phyloP scores from a whole-genome alignment of 2,888 invertebrate genomes.

The Papilio protenor region DNA sequence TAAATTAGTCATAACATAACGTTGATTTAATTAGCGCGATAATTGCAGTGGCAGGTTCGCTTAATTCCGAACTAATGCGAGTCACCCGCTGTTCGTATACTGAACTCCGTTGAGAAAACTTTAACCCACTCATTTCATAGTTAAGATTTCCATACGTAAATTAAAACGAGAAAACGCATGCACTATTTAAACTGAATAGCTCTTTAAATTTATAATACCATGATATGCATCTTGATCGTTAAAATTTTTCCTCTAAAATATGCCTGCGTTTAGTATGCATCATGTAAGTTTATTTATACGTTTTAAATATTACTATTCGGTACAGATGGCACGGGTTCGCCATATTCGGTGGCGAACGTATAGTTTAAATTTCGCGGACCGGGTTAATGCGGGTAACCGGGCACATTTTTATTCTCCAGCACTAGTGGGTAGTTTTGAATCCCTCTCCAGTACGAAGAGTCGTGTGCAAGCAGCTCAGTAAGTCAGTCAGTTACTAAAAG shows the following conservation, averaged over 20 bases:
- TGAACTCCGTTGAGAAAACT: slow-evolving; percentile 46
- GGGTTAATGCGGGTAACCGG: no score
- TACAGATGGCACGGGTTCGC: no score
- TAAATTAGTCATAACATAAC: slow-evolving; percentile 78
- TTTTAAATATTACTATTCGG: no score
- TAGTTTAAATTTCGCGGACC: no score
- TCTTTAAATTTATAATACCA: background rate
- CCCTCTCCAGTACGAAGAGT: no score
- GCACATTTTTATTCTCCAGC: no score
- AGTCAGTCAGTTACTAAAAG: no score
- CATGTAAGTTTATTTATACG: no score
- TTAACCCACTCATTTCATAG: slow-evolving; percentile 33
- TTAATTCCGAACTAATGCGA: slow-evolving; percentile 55
- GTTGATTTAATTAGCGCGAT: slow-evolving; percentile 76
- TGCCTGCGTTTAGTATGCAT: no score
- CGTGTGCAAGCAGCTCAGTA: no score
- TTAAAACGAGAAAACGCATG: background rate
- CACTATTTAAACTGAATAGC: slow-evolving; percentile 2
- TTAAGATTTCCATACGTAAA: slow-evolving; percentile 6
- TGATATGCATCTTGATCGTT: background rate
- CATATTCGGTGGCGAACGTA: no score
- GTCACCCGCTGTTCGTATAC: slow-evolving; percentile 47
- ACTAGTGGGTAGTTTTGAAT: no score
- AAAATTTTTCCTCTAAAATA: background rate
- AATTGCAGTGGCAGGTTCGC: slow-evolving; percentile 62